Conservation (phyloP, 2,888 invertebrate species). For the Drosophila niveifrons region DNA sequence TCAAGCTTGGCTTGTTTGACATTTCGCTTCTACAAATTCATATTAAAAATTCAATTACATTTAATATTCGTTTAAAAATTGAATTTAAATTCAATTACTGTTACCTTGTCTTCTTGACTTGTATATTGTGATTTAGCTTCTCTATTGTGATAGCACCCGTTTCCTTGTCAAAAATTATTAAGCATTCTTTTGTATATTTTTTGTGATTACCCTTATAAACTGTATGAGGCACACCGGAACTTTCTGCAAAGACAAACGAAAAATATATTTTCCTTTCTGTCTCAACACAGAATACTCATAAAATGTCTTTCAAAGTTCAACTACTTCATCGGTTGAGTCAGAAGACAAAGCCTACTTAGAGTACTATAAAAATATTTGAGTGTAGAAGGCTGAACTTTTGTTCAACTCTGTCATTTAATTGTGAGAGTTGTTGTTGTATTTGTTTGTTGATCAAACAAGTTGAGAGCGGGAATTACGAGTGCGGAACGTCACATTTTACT, state of each 20-base stretch:
- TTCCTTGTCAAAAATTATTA: constrained; percentile 95
- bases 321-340: background rate
- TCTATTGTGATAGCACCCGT: constrained; percentile 98
- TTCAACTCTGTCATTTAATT: constrained; percentile 33
- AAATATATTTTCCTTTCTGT: constrained; percentile 1
- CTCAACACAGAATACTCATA: background rate
- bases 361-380: background rate
- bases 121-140: constrained; percentile 95
- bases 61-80: too few relatives aligned
- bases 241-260: constrained; percentile 87
- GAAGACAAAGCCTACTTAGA: background rate
- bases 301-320: background rate
- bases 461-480: background rate
- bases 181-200: constrained; percentile 95
- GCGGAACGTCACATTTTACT: constrained; percentile 32
- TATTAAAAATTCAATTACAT: too few relatives aligned
- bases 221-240: constrained; percentile 95
- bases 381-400: constrained; percentile 5
- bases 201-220: constrained; percentile 97
- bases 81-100: too few relatives aligned
- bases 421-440: background rate
- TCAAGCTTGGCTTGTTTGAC: constrained; percentile 81
- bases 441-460: constrained; percentile 28
- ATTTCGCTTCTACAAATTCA: constrained; percentile 79
- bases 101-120: constrained; percentile 95